These are phyloP conservation scores for Cossypha heuglini DNA, from an alignment of 2,797 vertebrate genomes.

Conservation along the genomic window DNA sequence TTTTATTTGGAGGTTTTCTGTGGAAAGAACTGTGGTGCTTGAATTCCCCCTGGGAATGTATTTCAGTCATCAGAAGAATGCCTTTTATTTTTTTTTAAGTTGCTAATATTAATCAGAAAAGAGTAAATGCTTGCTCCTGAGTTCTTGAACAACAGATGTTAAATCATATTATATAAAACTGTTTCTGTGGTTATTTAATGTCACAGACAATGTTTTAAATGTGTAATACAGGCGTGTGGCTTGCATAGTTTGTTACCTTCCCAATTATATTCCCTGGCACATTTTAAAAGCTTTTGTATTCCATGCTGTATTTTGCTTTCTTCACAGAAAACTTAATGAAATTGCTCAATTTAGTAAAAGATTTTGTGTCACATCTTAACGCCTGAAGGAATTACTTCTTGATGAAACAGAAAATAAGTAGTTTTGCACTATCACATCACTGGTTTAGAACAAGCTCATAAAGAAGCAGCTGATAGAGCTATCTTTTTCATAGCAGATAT, in stretches of 20 bases:
- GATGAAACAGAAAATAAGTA: not conserved
- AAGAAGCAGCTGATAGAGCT: conserved; percentile 13
- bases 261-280: not conserved
- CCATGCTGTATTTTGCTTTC: conserved; percentile 2
- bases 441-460: conserved; percentile 14
- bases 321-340: conserved; percentile 43
- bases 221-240: not conserved
- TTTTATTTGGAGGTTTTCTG: not conserved
- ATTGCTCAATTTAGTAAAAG: conserved; percentile 34
- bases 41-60: not conserved
- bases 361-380: conserved; percentile 10
- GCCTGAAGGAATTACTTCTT: conserved; percentile 18
- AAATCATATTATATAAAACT: not conserved
- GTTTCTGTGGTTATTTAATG: not conserved
- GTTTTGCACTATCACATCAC: not conserved
- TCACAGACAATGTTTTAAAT: not conserved
- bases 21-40: not conserved
- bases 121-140: not conserved
- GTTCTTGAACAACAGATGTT: not conserved
- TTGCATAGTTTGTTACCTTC: conserved; percentile 17
- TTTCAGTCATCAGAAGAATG: not conserved
- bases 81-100: not conserved
- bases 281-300: conserved; percentile 22
- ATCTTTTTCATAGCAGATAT: not conserved
- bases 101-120: not conserved